phyloP scores from a whole-genome alignment of 2,797 vertebrate species.

The Margarornis squamiger region DNA sequence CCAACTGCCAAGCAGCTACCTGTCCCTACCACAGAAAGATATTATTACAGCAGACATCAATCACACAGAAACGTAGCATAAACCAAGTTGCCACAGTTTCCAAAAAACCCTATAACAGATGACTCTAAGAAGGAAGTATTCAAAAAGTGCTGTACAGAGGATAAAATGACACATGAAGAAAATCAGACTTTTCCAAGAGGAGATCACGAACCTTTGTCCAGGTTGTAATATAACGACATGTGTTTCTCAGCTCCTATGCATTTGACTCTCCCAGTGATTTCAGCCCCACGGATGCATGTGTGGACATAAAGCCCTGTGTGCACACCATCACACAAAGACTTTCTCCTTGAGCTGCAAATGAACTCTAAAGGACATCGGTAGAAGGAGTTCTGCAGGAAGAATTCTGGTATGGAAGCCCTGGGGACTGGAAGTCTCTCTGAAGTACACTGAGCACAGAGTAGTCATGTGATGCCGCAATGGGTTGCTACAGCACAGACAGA shows the following conservation, averaged over 20 bases:
- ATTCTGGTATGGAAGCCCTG: rapidly evolving
- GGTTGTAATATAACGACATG: neutral
- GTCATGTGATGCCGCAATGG: neutral
- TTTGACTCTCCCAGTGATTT: neutral
- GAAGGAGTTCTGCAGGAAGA: neutral
- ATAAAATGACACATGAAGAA: neutral
- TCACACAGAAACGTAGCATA: neutral
- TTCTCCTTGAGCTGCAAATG: neutral
- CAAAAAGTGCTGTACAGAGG: neutral
- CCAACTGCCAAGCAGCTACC: neutral
- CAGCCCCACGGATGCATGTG: rapidly evolving
- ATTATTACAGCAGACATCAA: neutral
- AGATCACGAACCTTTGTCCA: neutral
- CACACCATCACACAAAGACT: neutral
- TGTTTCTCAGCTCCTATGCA: neutral
- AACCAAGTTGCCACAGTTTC: neutral
- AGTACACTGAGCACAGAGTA: neutral
- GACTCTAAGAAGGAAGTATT: neutral
- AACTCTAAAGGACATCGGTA: neutral
- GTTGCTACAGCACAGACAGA: neutral
- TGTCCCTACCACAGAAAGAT: neutral
- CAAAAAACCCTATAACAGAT: neutral
- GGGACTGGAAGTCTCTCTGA: neutral
- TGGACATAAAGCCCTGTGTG: neutral
- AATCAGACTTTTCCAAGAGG: neutral